A percentile compares a stretch with the other conserved stretches of the same genome.
Evolutionary conservation across 2,797 vertebrate genomes (phyloP).

Genomic region (Etheostoma nigrum): DNA sequence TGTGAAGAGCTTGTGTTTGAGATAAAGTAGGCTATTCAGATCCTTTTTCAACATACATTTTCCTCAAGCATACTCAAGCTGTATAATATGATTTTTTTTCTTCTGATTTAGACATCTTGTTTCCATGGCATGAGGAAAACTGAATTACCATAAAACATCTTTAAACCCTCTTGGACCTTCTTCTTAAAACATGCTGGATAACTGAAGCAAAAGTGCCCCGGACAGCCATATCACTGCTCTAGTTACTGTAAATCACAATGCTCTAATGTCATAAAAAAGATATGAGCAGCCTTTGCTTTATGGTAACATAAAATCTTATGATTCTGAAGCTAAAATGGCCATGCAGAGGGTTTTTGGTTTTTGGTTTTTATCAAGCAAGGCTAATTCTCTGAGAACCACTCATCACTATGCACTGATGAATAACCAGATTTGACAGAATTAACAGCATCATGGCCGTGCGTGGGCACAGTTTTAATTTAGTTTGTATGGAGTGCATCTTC

Average conservation of each 20-base stretch:
- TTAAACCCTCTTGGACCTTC: conserved; percentile 14
- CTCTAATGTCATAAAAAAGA: conserved; percentile 59
- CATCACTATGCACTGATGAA: conserved; percentile 14
- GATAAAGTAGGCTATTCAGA: neutral
- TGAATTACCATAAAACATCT: conserved; percentile 40
- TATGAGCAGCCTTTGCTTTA: conserved; percentile 62
- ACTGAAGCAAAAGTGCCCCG: neutral
- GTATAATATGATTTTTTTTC: neutral
- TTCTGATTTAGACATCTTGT: conserved; percentile 23
- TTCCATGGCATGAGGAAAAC: conserved; percentile 6
- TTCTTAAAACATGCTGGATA: conserved; percentile 11
- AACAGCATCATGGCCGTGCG: neutral
- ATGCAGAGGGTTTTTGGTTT: conserved; percentile 44
- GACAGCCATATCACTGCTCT: conserved; percentile 33
- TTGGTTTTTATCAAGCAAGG: conserved; percentile 31
- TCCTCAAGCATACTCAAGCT: neutral
- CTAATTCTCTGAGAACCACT: conserved; percentile 41
- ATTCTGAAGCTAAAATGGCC: conserved; percentile 54
- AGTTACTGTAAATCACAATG: conserved; percentile 60
- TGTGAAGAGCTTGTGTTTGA: neutral
- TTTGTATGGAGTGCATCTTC: neutral
- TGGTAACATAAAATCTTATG: conserved; percentile 58
- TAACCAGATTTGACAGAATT: conserved; percentile 36
- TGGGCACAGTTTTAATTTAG: conserved; percentile 30
- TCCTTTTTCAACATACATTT: conserved; percentile 16